Evolutionary conservation across 2,888 invertebrate species (phyloP), one percentile per base, ranked within the genome.

Genomic region (Deroplatys truncata): DNA sequence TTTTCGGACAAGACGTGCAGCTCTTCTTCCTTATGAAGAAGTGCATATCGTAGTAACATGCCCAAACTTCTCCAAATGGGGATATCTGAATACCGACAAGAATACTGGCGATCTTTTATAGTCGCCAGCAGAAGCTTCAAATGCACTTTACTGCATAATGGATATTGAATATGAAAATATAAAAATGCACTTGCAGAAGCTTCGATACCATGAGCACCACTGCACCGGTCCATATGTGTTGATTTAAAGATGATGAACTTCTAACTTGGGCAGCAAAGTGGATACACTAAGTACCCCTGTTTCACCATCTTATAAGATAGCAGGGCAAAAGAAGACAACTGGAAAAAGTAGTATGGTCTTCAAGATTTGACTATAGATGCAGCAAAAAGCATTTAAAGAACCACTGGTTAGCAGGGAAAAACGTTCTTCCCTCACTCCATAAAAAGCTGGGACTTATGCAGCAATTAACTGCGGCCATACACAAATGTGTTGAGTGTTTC

Each of bases 231-330:
- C 13, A 13, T 31, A 31, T n/a, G 31, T 31, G 31, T 31, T 28
- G 91, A 91, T 89, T 89, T 91, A 28, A 91, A 90, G 56, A 72
- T 84, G 20, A 56, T 84, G 10, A 84, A 88, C 35, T 89, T 92
- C 82, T 86, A 92, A 29, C 89, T 92, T 25, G 91, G 91, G 25
- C 90, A 90, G 72, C 91, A 92, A 91, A 89, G 91, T 86, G 91
- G 91, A 49, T 92, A 91, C 88, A 92, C 91, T 28, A 92, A 92
- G 89, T 91, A 90, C 89, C 90, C 91, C 92, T 91, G 89, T n/a
- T 92, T 92, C 88, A 89, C 92, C n/a, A 92, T 91, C 89, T 43
- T 91, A 28, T 92, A 92, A 91, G 13, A 43, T 13, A 7, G 35
- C 35, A 35, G 8, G 35, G 91, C 90, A 83, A 91, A 90, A 88